These are phyloP conservation scores for Cheilosia variabilis DNA, from an alignment of 2,888 invertebrate species.

Conservation along the genomic window DNA sequence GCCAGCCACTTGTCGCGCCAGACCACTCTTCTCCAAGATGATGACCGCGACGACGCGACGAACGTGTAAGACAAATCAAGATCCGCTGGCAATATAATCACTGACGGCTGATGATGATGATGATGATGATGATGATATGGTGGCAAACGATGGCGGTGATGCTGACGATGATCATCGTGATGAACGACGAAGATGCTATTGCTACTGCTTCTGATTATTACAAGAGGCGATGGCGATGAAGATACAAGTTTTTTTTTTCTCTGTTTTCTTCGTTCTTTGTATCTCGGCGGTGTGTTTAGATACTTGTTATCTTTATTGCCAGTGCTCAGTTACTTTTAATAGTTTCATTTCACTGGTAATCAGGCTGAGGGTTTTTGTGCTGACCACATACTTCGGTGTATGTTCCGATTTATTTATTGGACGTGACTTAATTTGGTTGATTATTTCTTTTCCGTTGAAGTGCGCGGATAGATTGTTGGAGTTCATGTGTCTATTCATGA, in stretches of 20 bases:
- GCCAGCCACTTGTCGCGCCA: slow-evolving; percentile 68
- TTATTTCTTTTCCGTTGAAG: slow-evolving; percentile 37
- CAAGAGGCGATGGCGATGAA: slow-evolving; percentile 48
- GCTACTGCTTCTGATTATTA: slow-evolving; percentile 54
- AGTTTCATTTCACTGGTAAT: slow-evolving; percentile 71
- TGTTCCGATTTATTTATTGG: slow-evolving; percentile 36
- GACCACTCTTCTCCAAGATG: slow-evolving; percentile 57
- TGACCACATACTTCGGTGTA: not conserved
- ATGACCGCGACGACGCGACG: slow-evolving; percentile 30
- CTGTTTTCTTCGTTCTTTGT: slow-evolving; percentile 24
- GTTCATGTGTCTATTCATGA: not conserved
- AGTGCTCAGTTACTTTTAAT: slow-evolving; percentile 71
- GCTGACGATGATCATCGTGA: slow-evolving; percentile 37
- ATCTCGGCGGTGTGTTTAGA: slow-evolving; percentile 46
- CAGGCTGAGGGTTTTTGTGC: slow-evolving; percentile 10
- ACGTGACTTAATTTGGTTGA: slow-evolving; percentile 58
- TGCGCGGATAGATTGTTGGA: slow-evolving; percentile 7
- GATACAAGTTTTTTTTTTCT: slow-evolving; percentile 33
- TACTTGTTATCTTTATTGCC: slow-evolving; percentile 65
- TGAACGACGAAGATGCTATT: slow-evolving; percentile 62
- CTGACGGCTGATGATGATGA: slow-evolving; percentile 27
- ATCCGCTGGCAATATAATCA: slow-evolving; percentile 52
- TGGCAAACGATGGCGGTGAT: slow-evolving; percentile 54
- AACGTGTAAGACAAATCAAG: slow-evolving; percentile 61
- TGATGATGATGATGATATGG: slow-evolving; percentile 32